A percentile compares a stretch with the other conserved stretches of the same genome.
These are phyloP conservation scores for Crenichthys baileyi DNA, from an alignment of 2,797 vertebrate species.

Conservation along the genomic window DNA sequence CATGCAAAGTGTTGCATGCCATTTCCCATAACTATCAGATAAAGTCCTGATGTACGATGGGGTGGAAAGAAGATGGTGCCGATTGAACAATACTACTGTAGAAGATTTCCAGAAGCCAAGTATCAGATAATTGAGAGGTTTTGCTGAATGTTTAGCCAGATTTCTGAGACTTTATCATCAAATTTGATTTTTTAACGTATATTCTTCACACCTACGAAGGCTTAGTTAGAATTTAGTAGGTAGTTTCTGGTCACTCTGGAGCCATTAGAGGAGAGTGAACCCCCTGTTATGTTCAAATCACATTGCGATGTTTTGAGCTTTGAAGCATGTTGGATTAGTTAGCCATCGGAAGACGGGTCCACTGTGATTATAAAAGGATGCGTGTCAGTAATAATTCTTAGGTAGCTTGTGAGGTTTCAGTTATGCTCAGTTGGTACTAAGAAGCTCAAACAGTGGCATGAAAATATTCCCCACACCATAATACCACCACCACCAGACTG, in stretches of 20 bases:
- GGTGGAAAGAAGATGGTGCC: background rate
- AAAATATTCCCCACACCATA: too few relatives aligned
- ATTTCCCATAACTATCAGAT: background rate
- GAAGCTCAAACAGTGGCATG: background rate
- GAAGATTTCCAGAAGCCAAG: background rate
- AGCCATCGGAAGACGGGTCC: background rate
- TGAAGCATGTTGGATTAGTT: background rate
- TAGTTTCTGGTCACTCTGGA: too few relatives aligned
- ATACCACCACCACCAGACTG: too few relatives aligned
- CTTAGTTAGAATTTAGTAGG: background rate
- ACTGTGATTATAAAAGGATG: background rate
- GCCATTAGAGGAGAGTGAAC: too few relatives aligned
- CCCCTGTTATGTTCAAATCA: too few relatives aligned
- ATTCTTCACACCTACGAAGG: background rate
- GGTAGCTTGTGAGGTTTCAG: background rate
- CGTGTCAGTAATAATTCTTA: background rate
- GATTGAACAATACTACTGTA: background rate
- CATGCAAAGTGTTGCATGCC: background rate
- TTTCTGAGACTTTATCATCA: background rate
- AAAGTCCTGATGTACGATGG: background rate
- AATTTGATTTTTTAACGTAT: background rate
- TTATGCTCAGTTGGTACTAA: background rate
- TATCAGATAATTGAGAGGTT: background rate
- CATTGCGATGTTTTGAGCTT: background rate
- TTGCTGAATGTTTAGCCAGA: background rate